Evolutionary conservation across 2,113 vertebrate genomes (phyloP).

Genomic region (Oreocharis arfaki): DNA sequence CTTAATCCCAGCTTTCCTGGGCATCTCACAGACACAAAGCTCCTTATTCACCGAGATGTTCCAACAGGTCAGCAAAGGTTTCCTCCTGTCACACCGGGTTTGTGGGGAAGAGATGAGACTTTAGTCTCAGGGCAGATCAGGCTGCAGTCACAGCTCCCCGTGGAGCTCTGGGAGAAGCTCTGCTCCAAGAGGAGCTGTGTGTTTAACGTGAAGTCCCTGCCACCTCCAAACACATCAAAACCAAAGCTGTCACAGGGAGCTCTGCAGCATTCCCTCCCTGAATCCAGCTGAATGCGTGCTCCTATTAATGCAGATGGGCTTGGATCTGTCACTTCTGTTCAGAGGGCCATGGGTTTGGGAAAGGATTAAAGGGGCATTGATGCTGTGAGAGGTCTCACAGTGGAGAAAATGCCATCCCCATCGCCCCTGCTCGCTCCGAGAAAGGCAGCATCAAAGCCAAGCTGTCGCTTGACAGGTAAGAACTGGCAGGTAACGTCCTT

Average conservation of each 20-base stretch:
- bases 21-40: background rate
- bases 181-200: slow-evolving; percentile 15
- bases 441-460: background rate
- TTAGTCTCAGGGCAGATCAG: background rate
- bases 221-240: background rate
- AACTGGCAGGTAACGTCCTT: slow-evolving; percentile 3
- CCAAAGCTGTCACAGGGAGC: background rate
- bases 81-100: background rate
- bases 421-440: background rate
- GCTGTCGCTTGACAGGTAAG: slow-evolving; percentile 18
- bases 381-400: background rate
- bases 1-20: background rate
- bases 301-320: background rate
- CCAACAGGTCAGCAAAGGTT: background rate
- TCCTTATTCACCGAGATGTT: background rate
- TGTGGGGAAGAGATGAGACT: background rate
- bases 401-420: background rate
- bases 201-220: background rate
- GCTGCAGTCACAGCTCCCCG: background rate
- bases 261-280: background rate
- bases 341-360: background rate
- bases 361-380: background rate
- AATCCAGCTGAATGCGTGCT: background rate
- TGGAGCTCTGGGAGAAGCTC: background rate
- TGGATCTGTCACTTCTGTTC: background rate